A percentile compares a stretch with the other conserved stretches of the same genome.
These are phyloP conservation scores for Argentina silus DNA, from an alignment of 2,797 vertebrate species.

Conservation along the genomic window DNA sequence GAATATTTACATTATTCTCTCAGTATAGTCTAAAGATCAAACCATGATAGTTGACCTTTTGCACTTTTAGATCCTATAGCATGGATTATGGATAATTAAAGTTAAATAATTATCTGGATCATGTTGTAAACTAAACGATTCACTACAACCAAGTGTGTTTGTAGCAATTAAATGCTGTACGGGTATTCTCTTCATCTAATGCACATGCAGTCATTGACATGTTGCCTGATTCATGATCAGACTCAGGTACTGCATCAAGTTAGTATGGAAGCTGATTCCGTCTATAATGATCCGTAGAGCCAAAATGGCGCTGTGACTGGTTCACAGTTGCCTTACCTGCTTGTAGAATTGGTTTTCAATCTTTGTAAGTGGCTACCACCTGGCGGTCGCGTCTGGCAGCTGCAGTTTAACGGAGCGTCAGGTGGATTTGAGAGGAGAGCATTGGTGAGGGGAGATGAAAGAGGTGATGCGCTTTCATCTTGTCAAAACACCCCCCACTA, in stretches of 20 bases:
- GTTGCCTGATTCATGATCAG: slow-evolving; percentile 22
- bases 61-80: too few relatives aligned
- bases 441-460: neutral
- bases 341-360: slow-evolving; percentile 23
- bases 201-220: neutral
- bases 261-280: slow-evolving; percentile 24
- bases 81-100: too few relatives aligned
- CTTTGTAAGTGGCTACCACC: slow-evolving; percentile 56
- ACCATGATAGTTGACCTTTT: too few relatives aligned
- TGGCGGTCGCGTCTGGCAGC: slow-evolving; percentile 37
- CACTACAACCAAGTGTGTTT: too few relatives aligned
- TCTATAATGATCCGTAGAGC: slow-evolving; percentile 47
- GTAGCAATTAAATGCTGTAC: neutral
- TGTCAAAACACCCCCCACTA: neutral
- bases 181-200: neutral
- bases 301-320: slow-evolving; percentile 68
- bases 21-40: neutral
- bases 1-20: neutral
- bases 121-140: too few relatives aligned
- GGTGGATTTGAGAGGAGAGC: neutral
- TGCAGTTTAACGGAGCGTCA: slow-evolving; percentile 25
- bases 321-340: slow-evolving; percentile 38
- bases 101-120: too few relatives aligned
- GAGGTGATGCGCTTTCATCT: neutral
- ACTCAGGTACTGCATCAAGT: slow-evolving; percentile 42